Evolutionary conservation across 2,113 vertebrate genomes (phyloP).

Genomic region (Polypterus senegalus): DNA sequence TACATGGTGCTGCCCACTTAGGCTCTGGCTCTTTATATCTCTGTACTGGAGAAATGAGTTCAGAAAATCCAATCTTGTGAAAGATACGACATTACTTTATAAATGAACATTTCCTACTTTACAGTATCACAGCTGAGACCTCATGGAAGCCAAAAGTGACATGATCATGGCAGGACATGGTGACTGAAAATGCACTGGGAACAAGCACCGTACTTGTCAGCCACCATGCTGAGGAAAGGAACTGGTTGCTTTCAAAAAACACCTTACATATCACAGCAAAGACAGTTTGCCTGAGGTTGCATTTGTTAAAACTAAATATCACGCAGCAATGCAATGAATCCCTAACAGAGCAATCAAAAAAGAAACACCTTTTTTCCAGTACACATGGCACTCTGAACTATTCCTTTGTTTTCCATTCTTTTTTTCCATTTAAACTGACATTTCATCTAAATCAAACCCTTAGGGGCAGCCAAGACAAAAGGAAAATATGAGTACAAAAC

Average conservation of each 20-base stretch:
- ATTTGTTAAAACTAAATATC: slow-evolving; percentile 41
- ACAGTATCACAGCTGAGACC: too few relatives aligned
- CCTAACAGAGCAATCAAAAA: slow-evolving; percentile 33
- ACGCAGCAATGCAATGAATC: slow-evolving; percentile 31
- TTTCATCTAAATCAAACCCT: slow-evolving; percentile 66
- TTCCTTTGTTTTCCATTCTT: slow-evolving; percentile 60
- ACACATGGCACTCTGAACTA: slow-evolving; percentile 32
- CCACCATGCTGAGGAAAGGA: too few relatives aligned
- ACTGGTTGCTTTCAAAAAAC: slow-evolving; percentile 27
- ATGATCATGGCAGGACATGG: too few relatives aligned
- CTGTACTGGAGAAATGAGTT: too few relatives aligned
- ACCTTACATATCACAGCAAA: slow-evolving; percentile 28
- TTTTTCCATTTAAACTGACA: slow-evolving; percentile 71
- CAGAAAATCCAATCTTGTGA: too few relatives aligned
- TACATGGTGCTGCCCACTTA: too few relatives aligned
- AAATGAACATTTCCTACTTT: too few relatives aligned
- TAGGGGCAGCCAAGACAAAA: slow-evolving; percentile 47
- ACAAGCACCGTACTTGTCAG: too few relatives aligned
- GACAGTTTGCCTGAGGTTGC: slow-evolving; percentile 27
- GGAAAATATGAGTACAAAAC: slow-evolving; percentile 40
- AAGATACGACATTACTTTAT: too few relatives aligned
- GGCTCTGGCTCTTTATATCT: too few relatives aligned
- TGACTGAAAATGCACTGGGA: too few relatives aligned
- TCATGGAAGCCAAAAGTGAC: too few relatives aligned
- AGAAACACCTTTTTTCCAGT: slow-evolving; percentile 37